Conservation (phyloP, 2,888 invertebrate genomes). For the Sarcophaga rosellei region DNA sequence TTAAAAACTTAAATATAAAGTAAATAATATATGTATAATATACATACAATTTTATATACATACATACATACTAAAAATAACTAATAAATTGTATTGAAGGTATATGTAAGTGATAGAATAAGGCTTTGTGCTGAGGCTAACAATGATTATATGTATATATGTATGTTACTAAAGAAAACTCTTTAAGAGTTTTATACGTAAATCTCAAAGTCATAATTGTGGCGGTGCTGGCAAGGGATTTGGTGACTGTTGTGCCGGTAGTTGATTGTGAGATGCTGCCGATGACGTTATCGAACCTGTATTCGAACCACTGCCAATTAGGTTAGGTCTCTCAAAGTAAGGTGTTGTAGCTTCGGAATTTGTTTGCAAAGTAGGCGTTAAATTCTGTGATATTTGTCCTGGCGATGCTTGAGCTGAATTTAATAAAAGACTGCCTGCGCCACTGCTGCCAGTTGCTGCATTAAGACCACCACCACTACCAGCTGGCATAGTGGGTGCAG, state of each 20-base stretch:
- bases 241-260: constrained; percentile 66
- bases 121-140: constrained; percentile 34
- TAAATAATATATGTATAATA: not conserved
- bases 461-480: constrained; percentile 64
- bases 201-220: constrained; percentile 82
- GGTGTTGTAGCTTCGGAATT: constrained; percentile 57
- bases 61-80: constrained; percentile 8
- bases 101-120: constrained; percentile 1
- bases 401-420: constrained; percentile 74
- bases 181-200: constrained; percentile 80
- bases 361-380: constrained; percentile 52
- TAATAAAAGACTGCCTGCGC: constrained; percentile 71
- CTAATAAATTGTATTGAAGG: not conserved
- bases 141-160: not conserved
- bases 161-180: constrained; percentile 76
- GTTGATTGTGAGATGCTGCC: constrained; percentile 62
- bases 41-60: constrained; percentile 6
- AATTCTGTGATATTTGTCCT: constrained; percentile 72
- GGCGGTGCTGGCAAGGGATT: constrained; percentile 75
- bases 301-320: constrained; percentile 72
- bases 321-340: constrained; percentile 74
- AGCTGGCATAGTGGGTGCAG: constrained; percentile 65
- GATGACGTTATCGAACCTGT: constrained; percentile 58
- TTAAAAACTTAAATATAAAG: constrained; percentile 8
- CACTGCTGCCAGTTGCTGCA: constrained; percentile 34